Evolutionary conservation across 2,797 vertebrate genomes (phyloP).

Genomic region (Poeciliopsis infans): DNA sequence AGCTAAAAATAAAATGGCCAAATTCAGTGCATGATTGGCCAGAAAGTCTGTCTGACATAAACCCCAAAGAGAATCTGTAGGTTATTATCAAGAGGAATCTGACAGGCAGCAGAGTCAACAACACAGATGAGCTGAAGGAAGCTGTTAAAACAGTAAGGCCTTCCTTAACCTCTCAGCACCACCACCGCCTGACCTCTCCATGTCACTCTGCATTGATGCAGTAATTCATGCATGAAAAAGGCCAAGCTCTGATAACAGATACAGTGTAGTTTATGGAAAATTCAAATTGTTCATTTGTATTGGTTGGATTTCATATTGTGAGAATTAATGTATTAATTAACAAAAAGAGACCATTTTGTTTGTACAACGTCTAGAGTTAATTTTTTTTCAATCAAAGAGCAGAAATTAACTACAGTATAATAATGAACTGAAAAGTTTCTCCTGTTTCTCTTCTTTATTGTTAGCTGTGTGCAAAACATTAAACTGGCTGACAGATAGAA

Average conservation of each 20-base stretch:
- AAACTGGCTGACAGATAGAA: background rate
- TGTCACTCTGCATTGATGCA: background rate
- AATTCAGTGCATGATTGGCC: background rate
- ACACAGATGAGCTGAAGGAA: background rate
- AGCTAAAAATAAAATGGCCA: background rate
- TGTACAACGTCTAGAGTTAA: background rate
- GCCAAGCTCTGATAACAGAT: background rate
- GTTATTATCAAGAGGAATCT: background rate
- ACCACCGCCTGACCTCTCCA: background rate
- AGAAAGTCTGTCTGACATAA: background rate
- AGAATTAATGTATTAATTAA: background rate
- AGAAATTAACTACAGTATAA: background rate
- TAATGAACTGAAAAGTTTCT: background rate
- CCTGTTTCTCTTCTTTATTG: background rate
- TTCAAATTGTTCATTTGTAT: background rate
- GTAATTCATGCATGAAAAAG: background rate
- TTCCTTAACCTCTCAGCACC: background rate
- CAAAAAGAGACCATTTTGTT: background rate
- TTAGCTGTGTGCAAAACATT: background rate
- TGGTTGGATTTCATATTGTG: background rate
- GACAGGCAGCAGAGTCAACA: background rate
- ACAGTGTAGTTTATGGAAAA: background rate
- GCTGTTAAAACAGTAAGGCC: background rate
- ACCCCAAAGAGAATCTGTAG: background rate
- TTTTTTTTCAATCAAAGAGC: background rate